These are phyloP conservation scores for Poeciliopsis turrubarensis DNA, from an alignment of 2,113 vertebrate species.

Conservation along the genomic window DNA sequence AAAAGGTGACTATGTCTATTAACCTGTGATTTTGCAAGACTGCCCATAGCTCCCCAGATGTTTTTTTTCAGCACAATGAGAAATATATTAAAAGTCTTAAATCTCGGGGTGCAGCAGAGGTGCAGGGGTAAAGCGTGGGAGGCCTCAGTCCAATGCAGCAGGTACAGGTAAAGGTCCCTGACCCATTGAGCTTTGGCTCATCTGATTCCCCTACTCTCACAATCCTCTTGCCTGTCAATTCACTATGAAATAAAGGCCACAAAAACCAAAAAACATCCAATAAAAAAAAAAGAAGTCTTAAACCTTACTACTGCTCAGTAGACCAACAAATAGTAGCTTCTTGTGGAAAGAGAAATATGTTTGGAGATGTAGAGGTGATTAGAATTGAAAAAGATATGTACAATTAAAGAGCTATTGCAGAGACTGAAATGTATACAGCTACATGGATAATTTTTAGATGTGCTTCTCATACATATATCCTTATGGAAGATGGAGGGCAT, in stretches of 20 bases:
- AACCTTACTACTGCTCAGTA: conserved; percentile 36
- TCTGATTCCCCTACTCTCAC: too few species aligned
- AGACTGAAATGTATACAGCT: conserved; percentile 42
- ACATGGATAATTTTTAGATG: conserved; percentile 63
- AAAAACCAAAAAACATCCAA: too few species aligned
- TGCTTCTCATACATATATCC: conserved; percentile 36
- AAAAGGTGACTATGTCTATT: not conserved
- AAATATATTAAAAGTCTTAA: conserved; percentile 19
- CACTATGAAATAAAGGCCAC: too few species aligned
- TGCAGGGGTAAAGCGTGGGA: too few species aligned
- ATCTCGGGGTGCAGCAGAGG: not conserved
- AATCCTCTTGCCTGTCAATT: too few species aligned
- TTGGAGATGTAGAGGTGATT: conserved; percentile 57
- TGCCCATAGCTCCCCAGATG: not conserved
- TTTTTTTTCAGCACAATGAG: not conserved
- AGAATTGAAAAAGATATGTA: conserved; percentile 52
- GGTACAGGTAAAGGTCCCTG: too few species aligned
- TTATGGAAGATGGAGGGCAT: conserved; percentile 48
- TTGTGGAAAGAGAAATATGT: conserved; percentile 45
- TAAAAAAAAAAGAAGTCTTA: conserved; percentile 15
- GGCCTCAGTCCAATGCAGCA: too few species aligned
- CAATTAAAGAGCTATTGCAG: conserved; percentile 36
- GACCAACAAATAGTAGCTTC: conserved; percentile 34
- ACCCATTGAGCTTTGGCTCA: too few species aligned
- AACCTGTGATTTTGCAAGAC: too few species aligned